phyloP scores from a whole-genome alignment of 2,113 vertebrate genomes.

The Phoenicopterus ruber region DNA sequence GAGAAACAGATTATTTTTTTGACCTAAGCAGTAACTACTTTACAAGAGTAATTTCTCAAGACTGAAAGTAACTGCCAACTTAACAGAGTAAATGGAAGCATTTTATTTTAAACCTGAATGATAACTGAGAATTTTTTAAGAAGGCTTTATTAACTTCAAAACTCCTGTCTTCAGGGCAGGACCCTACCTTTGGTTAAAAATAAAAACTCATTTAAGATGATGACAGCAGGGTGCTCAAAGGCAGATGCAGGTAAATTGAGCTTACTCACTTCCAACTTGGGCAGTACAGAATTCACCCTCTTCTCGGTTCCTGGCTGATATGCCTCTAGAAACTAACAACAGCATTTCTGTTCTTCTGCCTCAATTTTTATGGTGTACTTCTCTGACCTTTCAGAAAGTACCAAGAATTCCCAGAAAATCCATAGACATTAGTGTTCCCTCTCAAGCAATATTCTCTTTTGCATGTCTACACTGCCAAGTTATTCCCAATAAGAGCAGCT shows the following conservation, averaged over 20 bases:
- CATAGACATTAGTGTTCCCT: background rate
- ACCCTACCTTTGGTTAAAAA: background rate
- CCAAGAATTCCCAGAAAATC: background rate
- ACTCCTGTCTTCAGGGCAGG: background rate
- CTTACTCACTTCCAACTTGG: background rate
- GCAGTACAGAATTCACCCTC: background rate
- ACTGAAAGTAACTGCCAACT: background rate
- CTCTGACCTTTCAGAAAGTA: background rate
- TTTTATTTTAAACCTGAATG: background rate
- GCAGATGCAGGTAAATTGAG: background rate
- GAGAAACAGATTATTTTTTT: background rate
- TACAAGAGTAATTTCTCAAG: background rate
- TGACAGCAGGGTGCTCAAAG: background rate
- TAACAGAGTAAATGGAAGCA: background rate
- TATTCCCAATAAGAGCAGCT: background rate
- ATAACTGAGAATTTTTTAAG: background rate
- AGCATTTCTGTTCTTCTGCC: background rate
- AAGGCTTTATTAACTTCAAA: background rate
- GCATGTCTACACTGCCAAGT: background rate
- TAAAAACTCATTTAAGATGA: background rate
- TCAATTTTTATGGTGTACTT: background rate
- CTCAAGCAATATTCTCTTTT: background rate
- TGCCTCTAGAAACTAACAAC: background rate
- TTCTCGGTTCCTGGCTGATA: background rate
- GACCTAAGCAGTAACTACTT: background rate